phyloP scores from a whole-genome alignment of 1,140 invertebrate genomes.

The Epicauta chinensis region DNA sequence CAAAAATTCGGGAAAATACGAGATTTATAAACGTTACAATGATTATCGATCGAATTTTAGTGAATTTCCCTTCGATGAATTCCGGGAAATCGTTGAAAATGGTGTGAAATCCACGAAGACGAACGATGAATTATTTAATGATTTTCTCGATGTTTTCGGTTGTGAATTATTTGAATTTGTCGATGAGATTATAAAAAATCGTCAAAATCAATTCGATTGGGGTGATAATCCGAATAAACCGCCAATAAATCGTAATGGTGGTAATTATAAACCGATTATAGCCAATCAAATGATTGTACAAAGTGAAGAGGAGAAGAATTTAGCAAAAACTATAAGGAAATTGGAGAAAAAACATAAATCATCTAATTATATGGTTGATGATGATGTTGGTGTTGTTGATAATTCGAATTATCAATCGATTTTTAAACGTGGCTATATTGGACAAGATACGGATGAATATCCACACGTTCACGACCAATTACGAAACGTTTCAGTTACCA shows the following conservation, averaged over 20 bases:
- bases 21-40: slow-evolving; percentile 16
- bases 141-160: slow-evolving; percentile 82
- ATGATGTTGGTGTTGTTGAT: slow-evolving; percentile 2
- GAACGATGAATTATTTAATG: slow-evolving; percentile 75
- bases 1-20: background rate
- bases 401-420: slow-evolving; percentile 19
- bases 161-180: slow-evolving; percentile 85
- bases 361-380: too few species aligned
- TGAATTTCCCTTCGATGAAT: slow-evolving; percentile 25
- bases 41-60: slow-evolving; percentile 19
- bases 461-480: slow-evolving; percentile 33
- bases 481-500: slow-evolving; percentile 26
- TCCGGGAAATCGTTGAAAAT: slow-evolving; percentile 23
- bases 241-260: slow-evolving; percentile 5
- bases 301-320: slow-evolving; percentile 74
- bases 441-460: slow-evolving; percentile 25
- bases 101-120: slow-evolving; percentile 48
- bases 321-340: slow-evolving; percentile 77
- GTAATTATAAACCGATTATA: slow-evolving; percentile 19
- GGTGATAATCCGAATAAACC: too few species aligned
- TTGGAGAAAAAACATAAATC: slow-evolving; percentile 70
- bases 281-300: slow-evolving; percentile 61
- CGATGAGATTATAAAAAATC: slow-evolving; percentile 66
- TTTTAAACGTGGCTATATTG: slow-evolving; percentile 21
- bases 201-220: slow-evolving; percentile 46